Conservation (phyloP, 2,113 vertebrate species). For the Notarius quadriscutis region DNA sequence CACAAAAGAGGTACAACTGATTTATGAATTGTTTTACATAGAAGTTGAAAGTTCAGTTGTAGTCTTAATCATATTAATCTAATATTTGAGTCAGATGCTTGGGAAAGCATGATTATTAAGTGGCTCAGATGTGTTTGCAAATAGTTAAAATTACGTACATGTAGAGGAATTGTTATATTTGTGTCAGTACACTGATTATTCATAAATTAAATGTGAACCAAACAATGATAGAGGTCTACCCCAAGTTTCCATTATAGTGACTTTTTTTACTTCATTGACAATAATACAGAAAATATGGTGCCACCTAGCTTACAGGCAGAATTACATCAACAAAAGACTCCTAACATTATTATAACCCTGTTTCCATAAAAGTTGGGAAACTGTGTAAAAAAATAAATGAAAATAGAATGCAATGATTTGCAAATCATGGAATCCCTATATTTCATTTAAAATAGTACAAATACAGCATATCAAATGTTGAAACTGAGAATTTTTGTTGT, state of each 20-base stretch:
- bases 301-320: not conserved
- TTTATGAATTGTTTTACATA: too few relatives aligned
- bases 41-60: not conserved
- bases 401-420: too few relatives aligned
- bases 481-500: too few relatives aligned
- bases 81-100: not conserved
- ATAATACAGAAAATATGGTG: not conserved
- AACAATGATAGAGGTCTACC: not conserved
- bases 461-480: too few relatives aligned
- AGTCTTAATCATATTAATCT: not conserved
- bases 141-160: not conserved
- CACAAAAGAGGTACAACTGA: too few relatives aligned
- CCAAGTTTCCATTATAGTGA: not conserved
- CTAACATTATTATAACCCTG: not conserved
- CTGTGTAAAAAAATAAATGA: too few relatives aligned
- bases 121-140: not conserved
- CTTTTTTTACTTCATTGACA: not conserved
- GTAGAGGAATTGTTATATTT: not conserved
- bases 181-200: not conserved
- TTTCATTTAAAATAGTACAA: too few relatives aligned
- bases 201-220: not conserved
- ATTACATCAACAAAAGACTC: not conserved
- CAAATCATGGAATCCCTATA: too few relatives aligned
- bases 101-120: not conserved
- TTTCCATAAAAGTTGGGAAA: too few relatives aligned